Base-by-base conservation (phyloP, 1,140 invertebrate species). In the Zaprionus davidi region DNA sequence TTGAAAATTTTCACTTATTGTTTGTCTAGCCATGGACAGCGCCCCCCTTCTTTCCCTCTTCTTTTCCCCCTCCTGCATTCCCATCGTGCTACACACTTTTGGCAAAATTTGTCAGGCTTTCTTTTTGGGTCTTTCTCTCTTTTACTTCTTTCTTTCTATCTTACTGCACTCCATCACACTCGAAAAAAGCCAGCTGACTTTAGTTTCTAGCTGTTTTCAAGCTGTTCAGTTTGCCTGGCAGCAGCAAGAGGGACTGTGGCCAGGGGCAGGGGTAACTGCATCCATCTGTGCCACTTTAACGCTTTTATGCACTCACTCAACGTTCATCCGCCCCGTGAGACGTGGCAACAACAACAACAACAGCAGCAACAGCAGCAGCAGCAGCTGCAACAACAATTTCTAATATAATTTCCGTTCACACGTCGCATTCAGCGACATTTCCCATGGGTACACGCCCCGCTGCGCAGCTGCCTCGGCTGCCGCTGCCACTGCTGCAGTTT, bases 1-100 rank as follows among this genome's bases (percentile, higher is more conserved):
- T 90, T 84, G 76, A 90, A 90, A 85, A 90, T 90, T 85, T 88
- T 90, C 76, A 77, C 73, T 88, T 74, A 65, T 68, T 88, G 85
- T 88, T 88, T 88, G 84, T 58, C 77, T 78, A 83, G 60, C 67
- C 75, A 55, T 41, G 62, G 36, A 46, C 72, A 76, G 58, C 44
- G 49, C 53, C 12, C 17, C 9, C 22, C 22, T 2, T 7, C 20
- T 17, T 15, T 22, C 2, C 15, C 58, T 5, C 4, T 31, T 36
- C 20, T 34, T 22, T 6, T 22, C 22, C 26, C 6, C 26, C 5
- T 15, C 17, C 22, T 5, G 6, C 20, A 28, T 20, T 20, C 12
- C 38, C 6, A 9, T 17, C 58, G 7, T 9, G 28, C 20, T 24
- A n/a, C n/a, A 17, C 13, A 17, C n/a, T 44, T 46, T 46, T 46